A percentile compares a stretch with the other conserved stretches of the same genome.
These are phyloP conservation scores for Pituophis catenifer DNA, from an alignment of 2,113 vertebrate genomes.

Conservation along the genomic window DNA sequence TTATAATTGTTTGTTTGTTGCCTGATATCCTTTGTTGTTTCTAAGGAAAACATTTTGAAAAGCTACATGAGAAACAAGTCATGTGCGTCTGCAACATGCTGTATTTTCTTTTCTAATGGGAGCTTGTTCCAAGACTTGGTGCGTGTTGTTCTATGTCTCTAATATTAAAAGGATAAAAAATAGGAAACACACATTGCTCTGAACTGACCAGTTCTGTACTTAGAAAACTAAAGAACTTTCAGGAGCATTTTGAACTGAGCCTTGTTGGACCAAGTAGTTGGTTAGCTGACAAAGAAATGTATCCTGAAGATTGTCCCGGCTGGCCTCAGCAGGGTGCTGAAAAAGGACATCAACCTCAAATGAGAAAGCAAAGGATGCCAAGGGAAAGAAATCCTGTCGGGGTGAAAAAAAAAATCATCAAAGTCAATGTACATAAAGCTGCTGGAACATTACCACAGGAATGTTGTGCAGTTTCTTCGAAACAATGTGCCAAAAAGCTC, in stretches of 20 bases:
- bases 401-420: not conserved
- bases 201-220: not conserved
- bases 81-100: not conserved
- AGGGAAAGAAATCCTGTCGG: not conserved
- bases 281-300: not conserved
- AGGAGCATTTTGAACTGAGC: not conserved
- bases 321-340: not conserved
- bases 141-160: not conserved
- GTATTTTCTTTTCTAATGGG: not conserved
- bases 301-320: not conserved
- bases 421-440: slow-evolving; percentile 4
- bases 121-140: not conserved
- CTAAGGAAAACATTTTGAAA: not conserved
- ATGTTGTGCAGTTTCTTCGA: not conserved
- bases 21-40: not conserved
- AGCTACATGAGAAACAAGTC: not conserved
- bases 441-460: not conserved
- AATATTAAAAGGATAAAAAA: not conserved
- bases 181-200: not conserved
- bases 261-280: not conserved
- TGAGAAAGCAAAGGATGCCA: not conserved
- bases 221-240: not conserved
- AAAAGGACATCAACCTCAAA: not conserved
- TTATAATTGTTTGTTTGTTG: not conserved
- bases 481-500: not conserved